Evolutionary conservation across 92 coral and sea anemone genomes (phyloP).

Genomic region (Porites cylindrica): DNA sequence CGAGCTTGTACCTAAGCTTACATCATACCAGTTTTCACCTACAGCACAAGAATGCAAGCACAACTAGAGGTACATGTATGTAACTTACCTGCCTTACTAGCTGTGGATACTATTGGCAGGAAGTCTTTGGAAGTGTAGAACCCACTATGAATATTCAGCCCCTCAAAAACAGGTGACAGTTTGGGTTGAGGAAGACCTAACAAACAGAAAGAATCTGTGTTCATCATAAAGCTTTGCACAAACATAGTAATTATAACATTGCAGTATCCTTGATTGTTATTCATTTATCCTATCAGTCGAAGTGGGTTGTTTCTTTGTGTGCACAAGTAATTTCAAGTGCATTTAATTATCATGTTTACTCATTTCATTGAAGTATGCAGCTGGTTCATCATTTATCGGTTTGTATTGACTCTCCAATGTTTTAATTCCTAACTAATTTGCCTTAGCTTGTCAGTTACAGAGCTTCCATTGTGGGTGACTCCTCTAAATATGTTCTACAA

Average conservation of each 20-base stretch:
- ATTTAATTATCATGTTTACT: no score
- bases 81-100: constrained; percentile 94
- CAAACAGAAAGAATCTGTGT: neutral
- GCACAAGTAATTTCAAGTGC: no score
- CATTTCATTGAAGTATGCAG: no score
- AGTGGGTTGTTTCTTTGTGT: no score
- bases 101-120: constrained; percentile 88
- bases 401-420: no score
- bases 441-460: no score
- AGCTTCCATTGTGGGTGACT: no score
- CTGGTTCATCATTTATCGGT: no score
- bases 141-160: constrained; percentile 75
- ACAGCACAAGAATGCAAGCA: neutral
- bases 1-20: no score
- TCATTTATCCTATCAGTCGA: neutral
- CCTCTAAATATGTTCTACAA: no score
- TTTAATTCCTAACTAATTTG: no score
- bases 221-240: neutral
- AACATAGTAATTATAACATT: neutral
- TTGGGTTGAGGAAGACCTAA: constrained; percentile 99
- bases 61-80: neutral
- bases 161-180: constrained; percentile 87
- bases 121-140: constrained; percentile 97
- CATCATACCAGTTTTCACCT: no score
- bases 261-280: neutral